These are phyloP conservation scores for Aleiodes sp. DNA, from an alignment of 1,140 invertebrate genomes.

Conservation along the genomic window DNA sequence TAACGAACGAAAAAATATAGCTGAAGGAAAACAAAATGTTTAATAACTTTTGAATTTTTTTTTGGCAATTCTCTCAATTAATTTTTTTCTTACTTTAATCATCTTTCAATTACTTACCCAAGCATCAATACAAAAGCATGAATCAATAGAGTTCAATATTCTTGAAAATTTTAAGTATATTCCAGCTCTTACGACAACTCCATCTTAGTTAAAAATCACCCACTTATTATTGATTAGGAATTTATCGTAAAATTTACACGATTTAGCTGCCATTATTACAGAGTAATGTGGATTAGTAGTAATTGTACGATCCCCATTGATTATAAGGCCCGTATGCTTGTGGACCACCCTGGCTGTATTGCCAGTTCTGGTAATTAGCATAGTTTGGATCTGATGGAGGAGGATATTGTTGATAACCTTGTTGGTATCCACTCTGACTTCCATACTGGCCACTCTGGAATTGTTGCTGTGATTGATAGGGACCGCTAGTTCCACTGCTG, in stretches of 20 bases:
- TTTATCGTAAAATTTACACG: not conserved
- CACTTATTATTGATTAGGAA: no score
- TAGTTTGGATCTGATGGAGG: conserved; percentile 68
- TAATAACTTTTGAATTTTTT: not conserved
- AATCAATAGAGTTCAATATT: not conserved
- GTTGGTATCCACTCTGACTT: conserved; percentile 67
- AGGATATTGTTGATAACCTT: conserved; percentile 72
- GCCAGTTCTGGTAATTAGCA: conserved; percentile 74
- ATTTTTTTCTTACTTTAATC: not conserved
- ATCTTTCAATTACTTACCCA: not conserved
- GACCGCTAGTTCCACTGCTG: conserved; percentile 59
- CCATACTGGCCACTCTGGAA: conserved; percentile 67
- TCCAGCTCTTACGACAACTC: not conserved
- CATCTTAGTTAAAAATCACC: not conserved
- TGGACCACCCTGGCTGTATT: conserved; percentile 70
- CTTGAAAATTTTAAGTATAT: no score
- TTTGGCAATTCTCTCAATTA: not conserved
- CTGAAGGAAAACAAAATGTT: not conserved
- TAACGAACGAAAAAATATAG: not conserved
- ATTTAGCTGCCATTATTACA: not conserved
- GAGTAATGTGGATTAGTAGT: conserved; percentile 58
- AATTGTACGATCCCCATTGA: conserved; percentile 73
- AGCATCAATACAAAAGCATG: not conserved
- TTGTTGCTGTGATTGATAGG: conserved; percentile 60
- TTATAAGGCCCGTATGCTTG: conserved; percentile 72